Conservation (phyloP, 2,113 vertebrate species). For the Rallus limicola region DNA sequence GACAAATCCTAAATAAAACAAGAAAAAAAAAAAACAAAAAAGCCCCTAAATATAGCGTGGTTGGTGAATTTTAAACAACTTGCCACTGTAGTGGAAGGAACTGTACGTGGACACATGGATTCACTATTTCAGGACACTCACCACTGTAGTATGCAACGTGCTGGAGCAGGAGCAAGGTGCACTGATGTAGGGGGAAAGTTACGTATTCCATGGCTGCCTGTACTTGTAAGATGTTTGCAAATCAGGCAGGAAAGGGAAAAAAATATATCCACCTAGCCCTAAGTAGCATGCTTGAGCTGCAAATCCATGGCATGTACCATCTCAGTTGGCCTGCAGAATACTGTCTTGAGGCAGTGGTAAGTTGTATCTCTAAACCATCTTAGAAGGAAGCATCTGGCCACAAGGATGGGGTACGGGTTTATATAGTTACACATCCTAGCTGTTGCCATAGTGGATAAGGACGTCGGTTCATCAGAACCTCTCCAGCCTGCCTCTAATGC, state of each 20-base stretch:
- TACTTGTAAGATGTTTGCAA: neutral
- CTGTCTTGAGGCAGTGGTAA: neutral
- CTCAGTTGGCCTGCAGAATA: neutral
- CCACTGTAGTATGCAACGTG: fast-evolving
- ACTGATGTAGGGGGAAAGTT: neutral
- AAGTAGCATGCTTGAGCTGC: neutral
- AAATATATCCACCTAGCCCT: neutral
- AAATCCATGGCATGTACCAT: neutral
- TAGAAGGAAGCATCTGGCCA: neutral
- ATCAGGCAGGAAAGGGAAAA: neutral
- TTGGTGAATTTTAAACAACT: neutral
- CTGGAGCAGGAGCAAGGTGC: neutral
- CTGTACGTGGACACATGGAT: neutral
- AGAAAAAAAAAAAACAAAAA: neutral
- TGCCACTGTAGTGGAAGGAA: neutral
- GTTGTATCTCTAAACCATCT: neutral
- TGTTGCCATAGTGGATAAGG: neutral
- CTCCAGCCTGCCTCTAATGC: neutral
- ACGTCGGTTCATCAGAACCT: neutral
- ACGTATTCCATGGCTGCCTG: neutral
- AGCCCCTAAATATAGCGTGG: neutral
- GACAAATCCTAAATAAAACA: neutral
- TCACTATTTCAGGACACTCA: neutral
- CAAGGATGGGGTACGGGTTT: neutral
- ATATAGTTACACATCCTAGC: neutral